These are phyloP conservation scores for Drosophila takahashii DNA, from an alignment of 1,140 invertebrate genomes.

Conservation along the genomic window DNA sequence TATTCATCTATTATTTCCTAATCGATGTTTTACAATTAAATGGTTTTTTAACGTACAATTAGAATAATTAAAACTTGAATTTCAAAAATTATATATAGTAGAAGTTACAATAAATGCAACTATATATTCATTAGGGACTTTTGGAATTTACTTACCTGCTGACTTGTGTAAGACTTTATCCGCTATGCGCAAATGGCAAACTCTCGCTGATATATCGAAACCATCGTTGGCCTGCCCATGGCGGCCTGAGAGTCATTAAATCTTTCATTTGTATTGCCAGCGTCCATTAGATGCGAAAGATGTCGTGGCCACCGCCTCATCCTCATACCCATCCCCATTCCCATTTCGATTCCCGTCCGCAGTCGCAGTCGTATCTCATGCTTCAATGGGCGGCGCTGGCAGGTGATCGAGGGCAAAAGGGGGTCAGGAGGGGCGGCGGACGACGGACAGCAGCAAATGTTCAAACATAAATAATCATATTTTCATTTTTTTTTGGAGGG, in stretches of 20 bases:
- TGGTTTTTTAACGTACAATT: too few relatives aligned
- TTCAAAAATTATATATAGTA: too few relatives aligned
- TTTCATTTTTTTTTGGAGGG: conserved; percentile 28
- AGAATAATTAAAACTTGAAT: too few relatives aligned
- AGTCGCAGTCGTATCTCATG: conserved; percentile 52
- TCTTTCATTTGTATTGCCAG: conserved; percentile 81
- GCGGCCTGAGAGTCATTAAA: conserved; percentile 74
- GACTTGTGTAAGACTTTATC: conserved; percentile 43
- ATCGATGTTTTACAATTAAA: too few relatives aligned
- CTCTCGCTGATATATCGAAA: conserved; percentile 64
- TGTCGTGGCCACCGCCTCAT: conserved; percentile 24
- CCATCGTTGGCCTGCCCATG: conserved; percentile 40
- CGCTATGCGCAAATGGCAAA: conserved; percentile 58
- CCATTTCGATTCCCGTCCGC: neutral
- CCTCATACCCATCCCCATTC: neutral
- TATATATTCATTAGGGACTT: neutral
- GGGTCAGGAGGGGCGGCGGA: neutral
- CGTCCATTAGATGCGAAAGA: conserved; percentile 76
- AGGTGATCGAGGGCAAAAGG: conserved; percentile 43
- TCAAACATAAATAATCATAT: conserved; percentile 77
- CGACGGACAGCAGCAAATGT: conserved; percentile 80
- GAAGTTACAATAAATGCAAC: neutral
- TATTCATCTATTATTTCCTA: too few relatives aligned
- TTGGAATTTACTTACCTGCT: neutral
- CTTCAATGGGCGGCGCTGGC: conserved; percentile 73